Conservation (phyloP, 1,140 invertebrate genomes). For the Myzus persicae region DNA sequence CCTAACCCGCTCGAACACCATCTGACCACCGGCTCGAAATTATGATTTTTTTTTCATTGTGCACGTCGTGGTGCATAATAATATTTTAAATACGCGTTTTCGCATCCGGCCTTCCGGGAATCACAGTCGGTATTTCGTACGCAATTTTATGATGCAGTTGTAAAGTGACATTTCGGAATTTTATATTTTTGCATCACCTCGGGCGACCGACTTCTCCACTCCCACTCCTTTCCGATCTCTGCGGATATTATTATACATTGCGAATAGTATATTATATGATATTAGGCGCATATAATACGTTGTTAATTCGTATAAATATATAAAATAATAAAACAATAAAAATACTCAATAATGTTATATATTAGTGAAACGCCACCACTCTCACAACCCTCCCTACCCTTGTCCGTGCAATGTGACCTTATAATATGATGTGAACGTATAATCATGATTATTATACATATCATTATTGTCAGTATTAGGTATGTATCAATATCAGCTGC, state of each 20-base stretch:
- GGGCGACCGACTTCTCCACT: neutral
- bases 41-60: neutral
- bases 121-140: neutral
- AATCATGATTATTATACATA: neutral
- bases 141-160: neutral
- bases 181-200: neutral
- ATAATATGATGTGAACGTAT: no score
- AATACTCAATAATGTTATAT: neutral
- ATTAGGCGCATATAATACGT: neutral
- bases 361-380: neutral
- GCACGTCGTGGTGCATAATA: neutral
- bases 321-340: neutral
- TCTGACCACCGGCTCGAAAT: neutral
- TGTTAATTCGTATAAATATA: neutral
- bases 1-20: neutral
- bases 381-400: no score
- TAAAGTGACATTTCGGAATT: neutral
- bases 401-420: no score
- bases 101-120: neutral
- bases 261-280: no score
- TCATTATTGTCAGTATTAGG: no score
- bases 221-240: neutral
- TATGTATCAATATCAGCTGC: no score
- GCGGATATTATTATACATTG: neutral
- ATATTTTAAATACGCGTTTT: neutral